Base-by-base conservation (phyloP, 2,113 vertebrate species). In the Oreamnos americanus region DNA sequence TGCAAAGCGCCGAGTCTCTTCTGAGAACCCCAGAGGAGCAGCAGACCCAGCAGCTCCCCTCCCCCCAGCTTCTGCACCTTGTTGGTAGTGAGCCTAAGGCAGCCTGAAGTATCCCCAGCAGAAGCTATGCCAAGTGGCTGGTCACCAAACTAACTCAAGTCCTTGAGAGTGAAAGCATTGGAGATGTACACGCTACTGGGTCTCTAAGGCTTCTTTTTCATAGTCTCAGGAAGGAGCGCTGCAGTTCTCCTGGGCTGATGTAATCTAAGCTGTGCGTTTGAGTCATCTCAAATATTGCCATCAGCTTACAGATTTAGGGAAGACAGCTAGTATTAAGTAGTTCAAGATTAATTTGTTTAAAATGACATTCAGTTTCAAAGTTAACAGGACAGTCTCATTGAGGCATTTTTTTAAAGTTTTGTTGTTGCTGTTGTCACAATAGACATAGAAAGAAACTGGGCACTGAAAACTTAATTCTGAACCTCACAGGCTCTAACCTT, bases 261-360 rank as follows among this genome's bases (percentile, higher is more conserved):
- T 15, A 62, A 81, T 81, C 33, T 16, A 82, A 78, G 55, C 33
- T n/a, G 55, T 26, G 21, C 1, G 11, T 67, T 14, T 71, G 36
- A 5, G 19, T n/a, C 47, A 53, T 82, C 58, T 47, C 13, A 9
- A 79, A 76, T 36, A 74, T 0, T 62, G 23, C 78, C 33, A 14
- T 91, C 21, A 17, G 14, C 33, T 21, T 45, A 45, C 0, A 55
- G 64, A 87, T 21, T 92, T 62, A 90, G 87, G n/a, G 57, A 93
- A 28, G 28, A 49, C 2, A 67, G 81, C 19, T 47, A 36, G 39
- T 64, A 87, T 43, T 53, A 79, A 39, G 49, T 26, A n/a, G 23
- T 19, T 91, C 51, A 91, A 62, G 47, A 78, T 36, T 33, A 67
- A 71, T 64, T 57, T 57, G 25, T 60, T 84, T 88, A 51, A 95